Percentiles rank a stretch among this genome's conserved stretches.
Evolutionary conservation across 2,888 invertebrate species (phyloP).

Genomic region (Pandemis corylana): DNA sequence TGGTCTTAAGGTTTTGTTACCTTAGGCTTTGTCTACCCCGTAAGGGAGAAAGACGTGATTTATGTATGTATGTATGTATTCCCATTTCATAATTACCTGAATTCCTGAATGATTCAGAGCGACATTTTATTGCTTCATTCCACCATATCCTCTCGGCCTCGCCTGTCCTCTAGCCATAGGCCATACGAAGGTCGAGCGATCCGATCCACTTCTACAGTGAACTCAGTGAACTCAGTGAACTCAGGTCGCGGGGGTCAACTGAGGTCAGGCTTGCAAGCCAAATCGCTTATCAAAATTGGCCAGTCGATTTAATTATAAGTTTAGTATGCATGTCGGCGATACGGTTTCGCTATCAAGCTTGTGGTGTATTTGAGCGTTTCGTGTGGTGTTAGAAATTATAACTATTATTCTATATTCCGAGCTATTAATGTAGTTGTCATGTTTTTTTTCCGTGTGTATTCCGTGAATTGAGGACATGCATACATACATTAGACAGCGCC

Average conservation of each 20-base stretch:
- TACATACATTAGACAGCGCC: too few relatives aligned
- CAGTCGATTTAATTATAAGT: constrained; percentile 32
- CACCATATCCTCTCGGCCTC: not conserved
- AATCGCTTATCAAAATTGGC: constrained; percentile 40
- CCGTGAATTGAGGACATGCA: too few relatives aligned
- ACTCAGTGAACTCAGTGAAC: constrained; percentile 26
- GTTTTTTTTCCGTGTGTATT: too few relatives aligned
- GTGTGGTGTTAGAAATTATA: not conserved
- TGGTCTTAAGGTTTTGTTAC: too few relatives aligned
- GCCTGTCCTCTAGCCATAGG: not conserved
- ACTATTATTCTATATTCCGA: too few relatives aligned
- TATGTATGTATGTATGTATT: too few relatives aligned
- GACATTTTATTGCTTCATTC: not conserved
- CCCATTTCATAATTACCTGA: too few relatives aligned
- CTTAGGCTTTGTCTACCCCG: too few relatives aligned
- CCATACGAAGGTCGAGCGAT: constrained; percentile 20
- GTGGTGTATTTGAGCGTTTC: not conserved
- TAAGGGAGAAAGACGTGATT: too few relatives aligned
- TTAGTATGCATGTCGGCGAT: constrained; percentile 21
- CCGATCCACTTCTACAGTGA: constrained; percentile 28
- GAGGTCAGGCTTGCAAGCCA: constrained; percentile 28
- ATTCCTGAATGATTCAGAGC: too few relatives aligned
- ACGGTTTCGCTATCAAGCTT: not conserved
- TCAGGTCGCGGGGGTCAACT: constrained; percentile 19
- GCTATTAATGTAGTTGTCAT: too few relatives aligned